phyloP scores from a whole-genome alignment of 2,113 vertebrate species.

The Seriola dumerili region DNA sequence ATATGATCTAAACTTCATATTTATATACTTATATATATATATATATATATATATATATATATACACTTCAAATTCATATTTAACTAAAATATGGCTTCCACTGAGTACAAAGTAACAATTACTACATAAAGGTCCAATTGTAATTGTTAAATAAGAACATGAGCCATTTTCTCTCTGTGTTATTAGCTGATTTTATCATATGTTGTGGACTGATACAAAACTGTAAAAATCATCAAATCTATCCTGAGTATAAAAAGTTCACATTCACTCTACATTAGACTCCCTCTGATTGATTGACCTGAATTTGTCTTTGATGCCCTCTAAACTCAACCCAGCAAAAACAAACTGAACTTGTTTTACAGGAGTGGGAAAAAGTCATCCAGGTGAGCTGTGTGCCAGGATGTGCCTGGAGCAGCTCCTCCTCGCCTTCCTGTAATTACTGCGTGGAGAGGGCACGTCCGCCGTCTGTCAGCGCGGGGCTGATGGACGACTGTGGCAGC shows the following conservation, averaged over 20 bases:
- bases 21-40: too few species aligned
- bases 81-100: too few species aligned
- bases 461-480: constrained; percentile 67
- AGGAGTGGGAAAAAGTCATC: constrained; percentile 32
- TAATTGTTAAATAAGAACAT: neutral
- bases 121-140: too few species aligned
- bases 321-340: constrained; percentile 29
- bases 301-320: constrained; percentile 26
- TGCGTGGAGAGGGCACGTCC: constrained; percentile 69
- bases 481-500: constrained; percentile 63
- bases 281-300: neutral
- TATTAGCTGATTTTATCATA: neutral
- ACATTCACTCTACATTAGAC: too few species aligned
- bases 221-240: neutral
- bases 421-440: constrained; percentile 84
- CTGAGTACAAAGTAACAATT: too few species aligned
- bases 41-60: too few species aligned
- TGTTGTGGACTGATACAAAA: neutral
- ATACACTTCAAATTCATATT: too few species aligned
- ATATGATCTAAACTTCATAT: too few species aligned
- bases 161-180: neutral
- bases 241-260: neutral
- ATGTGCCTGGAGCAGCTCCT: constrained; percentile 84
- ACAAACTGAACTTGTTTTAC: constrained; percentile 47
- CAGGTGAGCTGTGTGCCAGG: constrained; percentile 72